These are phyloP conservation scores for Autographa pulchrina DNA, from an alignment of 2,888 invertebrate genomes.

Conservation along the genomic window DNA sequence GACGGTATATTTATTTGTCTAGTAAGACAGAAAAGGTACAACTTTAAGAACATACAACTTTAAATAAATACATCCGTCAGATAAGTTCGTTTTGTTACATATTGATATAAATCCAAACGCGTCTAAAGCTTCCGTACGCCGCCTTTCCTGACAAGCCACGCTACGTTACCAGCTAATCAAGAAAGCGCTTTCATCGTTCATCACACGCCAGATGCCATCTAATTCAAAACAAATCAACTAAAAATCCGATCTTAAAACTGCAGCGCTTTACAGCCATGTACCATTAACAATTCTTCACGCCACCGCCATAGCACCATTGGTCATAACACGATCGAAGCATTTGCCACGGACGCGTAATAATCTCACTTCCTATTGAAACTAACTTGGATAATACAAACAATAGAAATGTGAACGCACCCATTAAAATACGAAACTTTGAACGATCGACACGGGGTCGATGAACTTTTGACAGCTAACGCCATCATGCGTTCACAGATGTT, in stretches of 20 bases:
- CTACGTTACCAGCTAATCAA: constrained; percentile 16
- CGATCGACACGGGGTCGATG: constrained; percentile 69
- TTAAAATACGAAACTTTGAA: constrained; percentile 82
- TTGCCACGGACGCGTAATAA: constrained; percentile 66
- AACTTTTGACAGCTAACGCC: constrained; percentile 78
- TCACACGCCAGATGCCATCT: neutral
- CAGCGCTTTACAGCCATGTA: constrained; percentile 40
- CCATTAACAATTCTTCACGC: constrained; percentile 57
- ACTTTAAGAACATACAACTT: no score
- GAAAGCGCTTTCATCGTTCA: constrained; percentile 1
- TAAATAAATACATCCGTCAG: no score
- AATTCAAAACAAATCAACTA: constrained; percentile 19
- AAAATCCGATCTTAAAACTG: constrained; percentile 41
- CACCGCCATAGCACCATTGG: constrained; percentile 51
- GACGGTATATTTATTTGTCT: no score
- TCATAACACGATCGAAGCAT: constrained; percentile 62
- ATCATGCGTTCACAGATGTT: constrained; percentile 56
- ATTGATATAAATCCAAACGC: no score
- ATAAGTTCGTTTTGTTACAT: no score
- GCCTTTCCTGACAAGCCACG: neutral
- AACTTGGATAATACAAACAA: constrained; percentile 84
- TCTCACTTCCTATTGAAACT: constrained; percentile 76
- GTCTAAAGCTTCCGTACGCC: neutral
- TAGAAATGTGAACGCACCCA: constrained; percentile 83
- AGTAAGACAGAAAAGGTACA: no score